phyloP scores from a whole-genome alignment of 1,140 invertebrate genomes.

The Drosophila setifemur region DNA sequence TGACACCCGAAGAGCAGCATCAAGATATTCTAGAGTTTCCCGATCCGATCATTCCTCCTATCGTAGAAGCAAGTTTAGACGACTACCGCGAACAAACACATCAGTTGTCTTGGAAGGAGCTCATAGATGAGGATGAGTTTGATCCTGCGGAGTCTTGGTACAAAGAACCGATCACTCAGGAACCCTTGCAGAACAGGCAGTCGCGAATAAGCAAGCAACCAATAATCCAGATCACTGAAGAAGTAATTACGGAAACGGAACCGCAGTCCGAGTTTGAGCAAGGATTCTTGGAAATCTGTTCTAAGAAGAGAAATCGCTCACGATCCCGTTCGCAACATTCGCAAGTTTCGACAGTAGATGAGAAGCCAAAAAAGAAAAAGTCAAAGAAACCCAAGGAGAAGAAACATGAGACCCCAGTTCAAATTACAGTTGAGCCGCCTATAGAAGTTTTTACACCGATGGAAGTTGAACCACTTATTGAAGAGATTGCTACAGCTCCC shows the following conservation, averaged over 20 bases:
- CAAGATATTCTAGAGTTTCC: constrained; percentile 41
- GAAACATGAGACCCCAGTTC: neutral
- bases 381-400: constrained; percentile 54
- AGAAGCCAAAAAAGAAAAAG: constrained; percentile 60
- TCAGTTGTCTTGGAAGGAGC: constrained; percentile 63
- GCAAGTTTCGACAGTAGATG: constrained; percentile 34
- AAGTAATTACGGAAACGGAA: constrained; percentile 9
- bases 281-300: constrained; percentile 60
- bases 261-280: constrained; percentile 40
- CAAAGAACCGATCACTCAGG: constrained; percentile 2
- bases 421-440: neutral
- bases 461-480: neutral
- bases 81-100: constrained; percentile 34
- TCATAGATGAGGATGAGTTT: constrained; percentile 63
- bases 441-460: neutral
- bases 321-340: constrained; percentile 73
- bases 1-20: neutral
- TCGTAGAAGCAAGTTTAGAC: neutral
- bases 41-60: constrained; percentile 41
- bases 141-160: constrained; percentile 27
- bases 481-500: neutral
- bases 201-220: constrained; percentile 56
- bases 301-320: constrained; percentile 66
- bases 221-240: constrained; percentile 58
- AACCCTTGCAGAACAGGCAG: constrained; percentile 22